Conservation (phyloP, 2,888 invertebrate genomes). For the Ptychoptera albimana region DNA sequence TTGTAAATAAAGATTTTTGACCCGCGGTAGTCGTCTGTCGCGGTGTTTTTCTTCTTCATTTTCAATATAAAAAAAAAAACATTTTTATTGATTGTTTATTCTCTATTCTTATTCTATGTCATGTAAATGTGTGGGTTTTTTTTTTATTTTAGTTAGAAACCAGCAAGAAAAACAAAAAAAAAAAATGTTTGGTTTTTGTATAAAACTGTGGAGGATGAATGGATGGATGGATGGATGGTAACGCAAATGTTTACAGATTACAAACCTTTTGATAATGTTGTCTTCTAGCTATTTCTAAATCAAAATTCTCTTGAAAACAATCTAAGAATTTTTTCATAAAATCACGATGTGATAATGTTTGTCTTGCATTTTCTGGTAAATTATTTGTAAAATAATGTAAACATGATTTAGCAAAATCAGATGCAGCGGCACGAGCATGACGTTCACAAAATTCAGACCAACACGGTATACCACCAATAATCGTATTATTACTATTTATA, state of each 20-base stretch:
- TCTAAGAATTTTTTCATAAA: constrained; percentile 71
- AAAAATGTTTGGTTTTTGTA: too few relatives aligned
- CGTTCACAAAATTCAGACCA: constrained; percentile 80
- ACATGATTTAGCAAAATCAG: constrained; percentile 79
- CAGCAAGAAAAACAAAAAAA: neutral
- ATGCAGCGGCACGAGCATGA: constrained; percentile 69
- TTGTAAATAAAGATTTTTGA: too few relatives aligned
- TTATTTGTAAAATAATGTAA: constrained; percentile 59
- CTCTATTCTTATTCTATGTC: neutral
- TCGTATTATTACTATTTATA: too few relatives aligned
- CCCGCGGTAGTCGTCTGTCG: too few relatives aligned
- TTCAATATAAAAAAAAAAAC: neutral
- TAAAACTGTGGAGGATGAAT: neutral
- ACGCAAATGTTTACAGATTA: too few relatives aligned
- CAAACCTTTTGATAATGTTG: constrained; percentile 34
- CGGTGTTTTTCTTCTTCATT: too few relatives aligned
- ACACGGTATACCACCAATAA: constrained; percentile 15
- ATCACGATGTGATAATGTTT: constrained; percentile 57
- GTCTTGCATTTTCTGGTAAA: constrained; percentile 46
- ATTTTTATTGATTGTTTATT: constrained; percentile 1
- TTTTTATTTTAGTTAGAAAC: neutral
- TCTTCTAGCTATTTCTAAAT: constrained; percentile 51
- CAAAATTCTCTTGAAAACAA: constrained; percentile 71
- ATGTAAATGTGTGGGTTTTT: too few relatives aligned
- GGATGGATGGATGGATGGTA: constrained; percentile 24